Evolutionary conservation across 2,797 vertebrate species (phyloP).

Genomic region (Ficedula albicollis): DNA sequence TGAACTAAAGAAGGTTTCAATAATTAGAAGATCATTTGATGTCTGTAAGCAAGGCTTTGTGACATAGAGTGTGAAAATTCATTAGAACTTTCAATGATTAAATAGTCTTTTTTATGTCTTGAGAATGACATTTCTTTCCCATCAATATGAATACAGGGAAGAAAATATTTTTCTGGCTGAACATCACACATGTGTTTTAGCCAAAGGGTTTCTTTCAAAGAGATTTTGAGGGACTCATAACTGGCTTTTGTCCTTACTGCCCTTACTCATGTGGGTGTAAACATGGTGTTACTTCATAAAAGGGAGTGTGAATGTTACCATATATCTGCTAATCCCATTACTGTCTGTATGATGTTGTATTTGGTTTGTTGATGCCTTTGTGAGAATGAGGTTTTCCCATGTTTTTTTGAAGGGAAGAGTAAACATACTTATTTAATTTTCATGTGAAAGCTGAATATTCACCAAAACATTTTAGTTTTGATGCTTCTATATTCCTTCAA

Average conservation of each 20-base stretch:
- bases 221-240: neutral
- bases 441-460: neutral
- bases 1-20: neutral
- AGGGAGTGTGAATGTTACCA: neutral
- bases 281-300: neutral
- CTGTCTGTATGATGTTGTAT: neutral
- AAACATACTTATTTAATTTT: constrained; percentile 5
- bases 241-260: neutral
- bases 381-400: neutral
- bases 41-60: constrained; percentile 4
- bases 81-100: neutral
- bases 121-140: neutral
- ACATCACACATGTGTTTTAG: neutral
- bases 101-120: neutral
- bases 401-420: neutral
- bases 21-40: constrained; percentile 1
- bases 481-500: neutral
- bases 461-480: neutral
- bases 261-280: neutral
- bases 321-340: neutral
- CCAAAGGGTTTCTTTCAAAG: neutral
- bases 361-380: neutral
- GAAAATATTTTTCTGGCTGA: constrained; percentile 13
- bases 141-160: neutral
- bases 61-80: neutral